Conservation (phyloP, 2,888 invertebrate genomes). For the Ormyrus nitidulus region DNA sequence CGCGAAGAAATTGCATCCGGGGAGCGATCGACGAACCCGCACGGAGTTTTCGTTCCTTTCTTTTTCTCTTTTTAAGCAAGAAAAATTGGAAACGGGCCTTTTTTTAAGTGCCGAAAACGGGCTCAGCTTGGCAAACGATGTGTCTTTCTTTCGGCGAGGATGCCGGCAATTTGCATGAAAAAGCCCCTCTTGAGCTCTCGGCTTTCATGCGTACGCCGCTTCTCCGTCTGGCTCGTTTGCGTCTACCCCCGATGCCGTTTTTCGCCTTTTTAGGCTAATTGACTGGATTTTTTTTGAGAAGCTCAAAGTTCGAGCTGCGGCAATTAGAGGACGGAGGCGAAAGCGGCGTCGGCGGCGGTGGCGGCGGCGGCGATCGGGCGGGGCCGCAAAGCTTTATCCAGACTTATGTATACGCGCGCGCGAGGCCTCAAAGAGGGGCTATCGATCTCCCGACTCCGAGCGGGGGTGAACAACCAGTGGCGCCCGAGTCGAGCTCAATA, state of each 20-base stretch:
- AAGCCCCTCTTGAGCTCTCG: background rate
- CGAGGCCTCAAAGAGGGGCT: constrained; percentile 23
- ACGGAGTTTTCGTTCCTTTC: background rate
- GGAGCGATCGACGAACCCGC: background rate
- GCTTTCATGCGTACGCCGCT: background rate
- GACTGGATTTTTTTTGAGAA: background rate
- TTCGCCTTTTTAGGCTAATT: background rate
- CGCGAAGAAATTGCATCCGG: constrained; percentile 25
- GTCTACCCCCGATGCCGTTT: background rate
- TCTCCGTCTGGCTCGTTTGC: background rate
- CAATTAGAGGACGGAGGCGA: background rate
- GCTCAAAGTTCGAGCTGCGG: background rate
- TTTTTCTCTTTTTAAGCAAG: constrained; percentile 12
- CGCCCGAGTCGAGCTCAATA: constrained; percentile 35
- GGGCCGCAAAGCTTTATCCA: background rate
- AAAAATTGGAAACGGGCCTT: constrained; percentile 21
- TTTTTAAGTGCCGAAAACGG: background rate
- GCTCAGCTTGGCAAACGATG: constrained; percentile 8
- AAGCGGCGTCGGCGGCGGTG: no score
- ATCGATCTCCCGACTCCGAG: constrained; percentile 16
- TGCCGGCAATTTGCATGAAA: constrained; percentile 26
- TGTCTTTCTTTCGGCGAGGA: constrained; percentile 1
- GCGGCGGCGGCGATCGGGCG: constrained; percentile 6
- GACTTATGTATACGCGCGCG: constrained; percentile 11
- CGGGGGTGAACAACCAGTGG: constrained; percentile 28